Conservation (phyloP, 2,797 vertebrate genomes). For the Gambelia wislizenii region DNA sequence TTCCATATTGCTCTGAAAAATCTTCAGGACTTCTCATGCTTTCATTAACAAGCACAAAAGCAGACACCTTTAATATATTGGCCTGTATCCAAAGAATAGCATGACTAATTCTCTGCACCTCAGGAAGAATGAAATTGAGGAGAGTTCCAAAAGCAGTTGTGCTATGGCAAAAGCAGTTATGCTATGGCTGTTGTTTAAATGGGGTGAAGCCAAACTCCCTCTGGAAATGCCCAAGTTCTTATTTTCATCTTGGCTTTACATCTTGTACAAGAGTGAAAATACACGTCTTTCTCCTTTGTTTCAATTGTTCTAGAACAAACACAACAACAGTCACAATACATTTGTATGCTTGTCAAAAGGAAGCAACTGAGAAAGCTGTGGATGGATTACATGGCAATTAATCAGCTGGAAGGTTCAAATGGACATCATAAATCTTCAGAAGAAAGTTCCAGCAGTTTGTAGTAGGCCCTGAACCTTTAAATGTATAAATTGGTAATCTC, state of each 20-base stretch:
- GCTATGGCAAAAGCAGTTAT: neutral
- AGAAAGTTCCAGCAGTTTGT: slow-evolving; percentile 67
- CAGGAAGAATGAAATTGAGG: neutral
- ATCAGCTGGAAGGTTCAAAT: slow-evolving; percentile 62
- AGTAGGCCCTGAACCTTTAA: slow-evolving; percentile 60
- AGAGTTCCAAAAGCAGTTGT: neutral
- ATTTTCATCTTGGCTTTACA: neutral
- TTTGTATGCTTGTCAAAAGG: neutral
- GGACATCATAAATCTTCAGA: slow-evolving; percentile 64
- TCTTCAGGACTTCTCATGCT: neutral
- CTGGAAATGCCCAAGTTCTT: neutral
- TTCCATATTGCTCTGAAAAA: slow-evolving; percentile 28
- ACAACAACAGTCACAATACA: neutral
- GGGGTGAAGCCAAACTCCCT: neutral
- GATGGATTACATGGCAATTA: slow-evolving; percentile 64
- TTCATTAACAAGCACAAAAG: neutral
- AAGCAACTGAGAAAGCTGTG: slow-evolving; percentile 35
- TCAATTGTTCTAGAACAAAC: neutral
- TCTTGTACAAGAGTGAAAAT: neutral
- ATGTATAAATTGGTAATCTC: slow-evolving; percentile 68
- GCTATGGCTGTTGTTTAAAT: neutral
- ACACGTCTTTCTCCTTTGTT: neutral
- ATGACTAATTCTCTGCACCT: neutral
- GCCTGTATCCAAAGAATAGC: neutral
- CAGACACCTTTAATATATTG: neutral